phyloP scores from a whole-genome alignment of 2,888 invertebrate species.

The Diadegma fenestrale region DNA sequence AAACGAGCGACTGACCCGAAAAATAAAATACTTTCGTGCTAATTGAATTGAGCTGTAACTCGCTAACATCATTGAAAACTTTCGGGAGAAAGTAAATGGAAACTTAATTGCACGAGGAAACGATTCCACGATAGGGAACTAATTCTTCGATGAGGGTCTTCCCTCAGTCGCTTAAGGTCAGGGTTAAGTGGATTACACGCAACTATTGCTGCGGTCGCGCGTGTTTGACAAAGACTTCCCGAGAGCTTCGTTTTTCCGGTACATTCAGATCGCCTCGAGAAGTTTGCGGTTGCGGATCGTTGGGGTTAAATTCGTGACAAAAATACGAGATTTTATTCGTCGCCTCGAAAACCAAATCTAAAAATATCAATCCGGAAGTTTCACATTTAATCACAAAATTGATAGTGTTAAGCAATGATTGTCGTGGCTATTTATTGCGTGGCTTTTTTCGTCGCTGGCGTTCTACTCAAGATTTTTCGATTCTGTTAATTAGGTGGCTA shows the following conservation, averaged over 20 bases:
- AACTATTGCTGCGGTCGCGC: slow-evolving; percentile 59
- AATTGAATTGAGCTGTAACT: neutral
- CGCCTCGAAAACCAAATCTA: neutral
- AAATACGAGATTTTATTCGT: neutral
- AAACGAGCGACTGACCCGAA: neutral
- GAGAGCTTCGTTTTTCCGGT: slow-evolving; percentile 5
- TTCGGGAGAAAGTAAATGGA: slow-evolving; percentile 13
- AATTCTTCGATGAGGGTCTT: slow-evolving; percentile 63
- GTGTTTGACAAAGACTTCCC: slow-evolving; percentile 29
- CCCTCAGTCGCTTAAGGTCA: slow-evolving; percentile 77
- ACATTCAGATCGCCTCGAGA: slow-evolving; percentile 18
- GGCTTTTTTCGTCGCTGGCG: slow-evolving; percentile 81
- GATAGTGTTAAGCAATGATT: slow-evolving; percentile 75
- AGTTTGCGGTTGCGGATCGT: slow-evolving; percentile 17
- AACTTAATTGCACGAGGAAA: slow-evolving; percentile 60
- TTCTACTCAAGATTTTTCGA: slow-evolving; percentile 81
- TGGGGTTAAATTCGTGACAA: neutral
- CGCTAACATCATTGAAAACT: neutral
- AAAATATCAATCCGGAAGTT: neutral
- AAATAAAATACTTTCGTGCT: neutral
- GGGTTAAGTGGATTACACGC: slow-evolving; percentile 80
- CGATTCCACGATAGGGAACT: slow-evolving; percentile 47
- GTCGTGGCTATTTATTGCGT: slow-evolving; percentile 83
- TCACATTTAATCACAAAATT: neutral
- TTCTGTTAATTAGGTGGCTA: slow-evolving; percentile 74